These are phyloP conservation scores for Mythimna loreyi DNA, from an alignment of 2,888 invertebrate species.

Conservation along the genomic window DNA sequence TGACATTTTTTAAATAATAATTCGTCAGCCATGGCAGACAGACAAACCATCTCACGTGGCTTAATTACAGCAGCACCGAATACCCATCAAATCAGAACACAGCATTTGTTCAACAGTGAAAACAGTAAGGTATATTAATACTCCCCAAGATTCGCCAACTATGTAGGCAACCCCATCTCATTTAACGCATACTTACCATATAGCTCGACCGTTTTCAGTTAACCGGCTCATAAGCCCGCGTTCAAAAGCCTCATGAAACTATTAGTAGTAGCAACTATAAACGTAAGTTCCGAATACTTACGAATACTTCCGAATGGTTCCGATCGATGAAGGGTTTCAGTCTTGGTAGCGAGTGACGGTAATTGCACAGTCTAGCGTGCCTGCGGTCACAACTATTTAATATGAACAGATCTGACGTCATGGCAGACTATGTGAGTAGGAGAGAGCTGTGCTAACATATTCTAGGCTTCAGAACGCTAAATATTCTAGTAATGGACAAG, in stretches of 20 bases:
- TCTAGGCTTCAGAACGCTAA: background rate
- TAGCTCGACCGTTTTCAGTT: slow-evolving; percentile 24
- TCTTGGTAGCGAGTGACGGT: slow-evolving; percentile 63
- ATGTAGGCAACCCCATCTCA: slow-evolving; percentile 3
- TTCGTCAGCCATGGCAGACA: background rate
- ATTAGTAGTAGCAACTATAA: slow-evolving; percentile 66
- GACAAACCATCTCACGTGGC: background rate
- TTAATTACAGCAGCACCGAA: slow-evolving; percentile 3
- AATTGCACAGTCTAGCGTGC: slow-evolving; percentile 58
- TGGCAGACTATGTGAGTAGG: slow-evolving; percentile 3
- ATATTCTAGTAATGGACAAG: slow-evolving; percentile 11
- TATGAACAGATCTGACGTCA: slow-evolving; percentile 28
- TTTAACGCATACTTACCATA: slow-evolving; percentile 14
- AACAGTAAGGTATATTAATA: background rate
- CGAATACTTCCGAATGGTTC: slow-evolving; percentile 62
- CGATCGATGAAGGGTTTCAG: slow-evolving; percentile 62
- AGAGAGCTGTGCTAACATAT: background rate
- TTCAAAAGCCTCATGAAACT: slow-evolving; percentile 69
- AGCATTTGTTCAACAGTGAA: background rate
- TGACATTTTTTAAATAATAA: too few relatives aligned
- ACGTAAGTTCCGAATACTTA: slow-evolving; percentile 58
- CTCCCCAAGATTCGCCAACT: slow-evolving; percentile 10
- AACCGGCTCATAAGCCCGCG: slow-evolving; percentile 65
- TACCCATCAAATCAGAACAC: background rate
- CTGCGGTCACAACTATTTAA: slow-evolving; percentile 44